Conservation (phyloP, 64 coral and sea anemone genomes). For the Montipora foliosa region DNA sequence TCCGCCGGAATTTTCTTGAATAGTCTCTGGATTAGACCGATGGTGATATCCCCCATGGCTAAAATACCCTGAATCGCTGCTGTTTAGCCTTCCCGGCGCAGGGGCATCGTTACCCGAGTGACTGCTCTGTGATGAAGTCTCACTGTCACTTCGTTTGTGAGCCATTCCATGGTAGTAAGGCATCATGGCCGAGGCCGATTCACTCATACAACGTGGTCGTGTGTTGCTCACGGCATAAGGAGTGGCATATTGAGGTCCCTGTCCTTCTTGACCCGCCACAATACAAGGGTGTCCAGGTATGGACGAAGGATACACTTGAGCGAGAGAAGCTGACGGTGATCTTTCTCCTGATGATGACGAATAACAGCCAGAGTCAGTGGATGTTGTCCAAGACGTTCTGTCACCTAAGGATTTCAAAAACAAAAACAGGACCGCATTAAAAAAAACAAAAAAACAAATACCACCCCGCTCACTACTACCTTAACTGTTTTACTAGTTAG, state of each 20-base stretch:
- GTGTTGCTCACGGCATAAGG: constrained; percentile 71
- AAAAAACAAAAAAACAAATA: too few species aligned
- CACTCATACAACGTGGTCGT: constrained; percentile 78
- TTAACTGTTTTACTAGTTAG: too few species aligned
- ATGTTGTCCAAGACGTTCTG: constrained; percentile 86
- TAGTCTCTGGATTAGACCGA: constrained; percentile 75
- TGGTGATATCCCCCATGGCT: constrained; percentile 69
- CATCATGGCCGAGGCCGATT: constrained; percentile 54
- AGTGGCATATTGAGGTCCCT: constrained; percentile 80
- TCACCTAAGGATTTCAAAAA: constrained; percentile 16
- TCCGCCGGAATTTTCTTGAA: constrained; percentile 74
- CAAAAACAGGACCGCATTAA: background rate
- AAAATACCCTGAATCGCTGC: constrained; percentile 94
- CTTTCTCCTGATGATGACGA: constrained; percentile 80
- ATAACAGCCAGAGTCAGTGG: constrained; percentile 80
- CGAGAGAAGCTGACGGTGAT: constrained; percentile 68
- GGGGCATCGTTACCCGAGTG: constrained; percentile 68
- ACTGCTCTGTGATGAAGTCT: constrained; percentile 87
- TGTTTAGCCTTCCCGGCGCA: constrained; percentile 47
- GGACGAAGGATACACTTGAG: constrained; percentile 69
- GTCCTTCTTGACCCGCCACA: background rate
- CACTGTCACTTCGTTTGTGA: constrained; percentile 80
- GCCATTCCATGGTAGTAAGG: constrained; percentile 13
- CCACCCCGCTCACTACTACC: too few species aligned
- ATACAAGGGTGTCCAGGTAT: constrained; percentile 58